These are phyloP conservation scores for Chiloscyllium plagiosum DNA, from an alignment of 2,113 vertebrate genomes.

Conservation along the genomic window DNA sequence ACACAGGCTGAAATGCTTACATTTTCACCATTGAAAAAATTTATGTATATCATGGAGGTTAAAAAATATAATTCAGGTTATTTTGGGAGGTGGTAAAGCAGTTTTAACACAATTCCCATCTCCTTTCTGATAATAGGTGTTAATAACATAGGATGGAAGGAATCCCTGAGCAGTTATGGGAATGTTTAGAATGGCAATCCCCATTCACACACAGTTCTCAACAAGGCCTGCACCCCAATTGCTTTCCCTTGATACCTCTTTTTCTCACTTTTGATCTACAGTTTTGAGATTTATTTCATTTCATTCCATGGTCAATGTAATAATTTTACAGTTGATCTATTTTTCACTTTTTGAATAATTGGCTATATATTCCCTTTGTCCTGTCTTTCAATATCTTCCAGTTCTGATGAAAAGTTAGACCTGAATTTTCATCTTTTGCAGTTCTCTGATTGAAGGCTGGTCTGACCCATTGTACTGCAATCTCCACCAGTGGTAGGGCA, in stretches of 20 bases:
- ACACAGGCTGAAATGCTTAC: background rate
- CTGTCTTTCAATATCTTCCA: too few species aligned
- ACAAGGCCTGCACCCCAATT: background rate
- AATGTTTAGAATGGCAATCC: background rate
- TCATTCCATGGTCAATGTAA: background rate
- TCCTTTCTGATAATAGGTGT: background rate
- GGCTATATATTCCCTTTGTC: background rate
- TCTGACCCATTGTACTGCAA: too few species aligned
- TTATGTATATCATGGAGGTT: too few species aligned
- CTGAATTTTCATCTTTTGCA: too few species aligned
- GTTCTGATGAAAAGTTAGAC: too few species aligned
- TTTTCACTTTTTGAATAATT: background rate
- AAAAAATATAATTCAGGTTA: too few species aligned
- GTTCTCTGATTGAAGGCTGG: too few species aligned
- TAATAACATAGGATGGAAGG: background rate
- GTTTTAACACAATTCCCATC: too few species aligned
- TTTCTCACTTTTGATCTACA: background rate
- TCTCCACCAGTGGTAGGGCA: too few species aligned
- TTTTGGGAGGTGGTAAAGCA: background rate
- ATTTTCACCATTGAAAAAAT: background rate
- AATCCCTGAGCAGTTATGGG: background rate
- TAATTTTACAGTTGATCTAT: background rate
- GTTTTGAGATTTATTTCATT: background rate
- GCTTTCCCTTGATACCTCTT: background rate
- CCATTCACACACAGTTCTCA: background rate